These are phyloP conservation scores for Rhorus exstirpatorius DNA, from an alignment of 2,888 invertebrate species.

Conservation along the genomic window DNA sequence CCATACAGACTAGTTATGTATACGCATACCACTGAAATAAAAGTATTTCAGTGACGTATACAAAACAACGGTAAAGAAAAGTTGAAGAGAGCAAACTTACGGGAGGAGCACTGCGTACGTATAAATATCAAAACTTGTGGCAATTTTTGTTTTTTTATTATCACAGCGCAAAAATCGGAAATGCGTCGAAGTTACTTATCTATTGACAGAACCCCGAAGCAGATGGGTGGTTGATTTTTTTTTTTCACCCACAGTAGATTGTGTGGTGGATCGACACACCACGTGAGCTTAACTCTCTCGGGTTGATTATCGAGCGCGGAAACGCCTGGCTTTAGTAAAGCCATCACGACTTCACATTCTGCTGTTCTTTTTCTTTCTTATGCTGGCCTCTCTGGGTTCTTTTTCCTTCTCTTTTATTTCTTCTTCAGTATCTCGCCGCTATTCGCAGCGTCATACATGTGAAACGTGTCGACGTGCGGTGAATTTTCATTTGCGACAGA, in stretches of 20 bases:
- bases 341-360: conserved; percentile 59
- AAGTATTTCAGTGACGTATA: too few species aligned
- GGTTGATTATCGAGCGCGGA: conserved; percentile 46
- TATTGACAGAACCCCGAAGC: background rate
- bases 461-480: conserved; percentile 56
- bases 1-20: too few species aligned
- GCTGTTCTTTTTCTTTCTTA: conserved; percentile 20
- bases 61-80: too few species aligned
- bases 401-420: conserved; percentile 18
- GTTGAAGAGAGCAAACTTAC: too few species aligned
- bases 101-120: too few species aligned
- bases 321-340: conserved; percentile 60
- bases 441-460: conserved; percentile 46
- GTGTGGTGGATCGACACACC: background rate
- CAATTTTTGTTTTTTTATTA: too few species aligned
- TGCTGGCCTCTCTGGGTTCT: conserved; percentile 30
- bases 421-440: conserved; percentile 49
- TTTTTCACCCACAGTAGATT: background rate
- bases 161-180: too few species aligned
- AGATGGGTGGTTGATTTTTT: background rate
- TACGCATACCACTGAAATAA: too few species aligned
- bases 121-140: too few species aligned
- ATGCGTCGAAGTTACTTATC: too few species aligned
- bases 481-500: conserved; percentile 51
- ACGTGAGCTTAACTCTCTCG: conserved; percentile 14